Percentiles rank a stretch among this genome's conserved stretches.
Conservation (phyloP, 2,888 invertebrate species). For the Parapristionchus giblindavisi region DNA sequence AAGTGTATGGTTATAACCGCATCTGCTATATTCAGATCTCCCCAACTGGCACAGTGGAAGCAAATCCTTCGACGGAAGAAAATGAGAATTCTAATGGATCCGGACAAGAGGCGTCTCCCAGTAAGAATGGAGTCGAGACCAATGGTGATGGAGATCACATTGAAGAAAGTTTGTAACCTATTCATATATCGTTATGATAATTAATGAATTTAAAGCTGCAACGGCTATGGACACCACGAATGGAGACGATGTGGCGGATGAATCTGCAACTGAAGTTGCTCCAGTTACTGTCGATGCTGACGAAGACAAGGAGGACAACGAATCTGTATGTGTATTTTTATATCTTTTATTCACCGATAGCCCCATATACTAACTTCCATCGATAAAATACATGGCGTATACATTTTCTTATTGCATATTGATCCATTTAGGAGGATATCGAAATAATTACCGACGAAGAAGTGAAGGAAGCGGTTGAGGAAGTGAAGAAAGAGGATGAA, state of each 20-base stretch:
- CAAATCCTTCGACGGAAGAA: not conserved
- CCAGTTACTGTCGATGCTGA: slow-evolving; percentile 10
- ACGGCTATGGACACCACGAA: not conserved
- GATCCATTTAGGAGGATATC: not conserved
- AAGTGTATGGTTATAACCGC: not conserved
- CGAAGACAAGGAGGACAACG: slow-evolving; percentile 4
- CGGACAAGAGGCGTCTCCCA: not conserved
- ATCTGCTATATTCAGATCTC: not conserved
- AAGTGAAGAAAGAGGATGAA: not conserved
- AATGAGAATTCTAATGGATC: not conserved
- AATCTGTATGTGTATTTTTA: not conserved
- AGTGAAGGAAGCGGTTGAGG: not conserved
- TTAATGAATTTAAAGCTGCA: not conserved
- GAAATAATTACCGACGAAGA: not conserved
- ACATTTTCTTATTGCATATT: too few species aligned
- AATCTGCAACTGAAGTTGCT: not conserved
- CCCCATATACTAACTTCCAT: not conserved
- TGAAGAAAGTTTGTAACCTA: not conserved
- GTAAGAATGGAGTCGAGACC: slow-evolving; percentile 4
- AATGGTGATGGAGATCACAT: slow-evolving; percentile 5
- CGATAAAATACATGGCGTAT: not conserved
- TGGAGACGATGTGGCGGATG: slow-evolving; percentile 27
- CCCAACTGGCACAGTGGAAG: not conserved
- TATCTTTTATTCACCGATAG: not conserved
- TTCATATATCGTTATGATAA: not conserved